phyloP scores from a whole-genome alignment of 2,113 vertebrate genomes.

The Psittacara wagleri region DNA sequence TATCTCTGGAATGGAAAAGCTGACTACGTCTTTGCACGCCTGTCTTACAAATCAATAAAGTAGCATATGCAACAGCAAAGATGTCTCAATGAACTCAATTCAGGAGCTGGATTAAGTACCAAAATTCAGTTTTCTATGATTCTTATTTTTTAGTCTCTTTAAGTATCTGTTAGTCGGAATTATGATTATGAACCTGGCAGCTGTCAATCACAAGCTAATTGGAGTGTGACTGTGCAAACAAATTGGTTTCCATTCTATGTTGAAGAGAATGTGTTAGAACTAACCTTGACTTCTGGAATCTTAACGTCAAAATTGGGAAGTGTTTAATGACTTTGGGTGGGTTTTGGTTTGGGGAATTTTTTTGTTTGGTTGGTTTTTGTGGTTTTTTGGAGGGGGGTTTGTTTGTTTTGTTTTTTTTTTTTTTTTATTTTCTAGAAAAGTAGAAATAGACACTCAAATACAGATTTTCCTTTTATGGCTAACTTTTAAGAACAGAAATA shows the following conservation, averaged over 20 bases:
- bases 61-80: not conserved
- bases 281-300: not conserved
- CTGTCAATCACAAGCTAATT: not conserved
- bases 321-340: not conserved
- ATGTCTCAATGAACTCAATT: not conserved
- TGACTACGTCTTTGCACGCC: not conserved
- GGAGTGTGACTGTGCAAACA: not conserved
- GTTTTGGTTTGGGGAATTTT: not conserved
- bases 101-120: not conserved
- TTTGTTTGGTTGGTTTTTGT: not conserved
- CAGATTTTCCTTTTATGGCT: not conserved
- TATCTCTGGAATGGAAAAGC: not conserved
- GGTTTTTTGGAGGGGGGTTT: not conserved
- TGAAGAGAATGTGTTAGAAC: not conserved
- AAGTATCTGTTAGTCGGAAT: not conserved
- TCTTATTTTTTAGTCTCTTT: not conserved
- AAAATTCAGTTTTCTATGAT: not conserved
- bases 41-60: not conserved
- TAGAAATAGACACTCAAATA: not conserved
- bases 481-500: not conserved
- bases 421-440: not conserved
- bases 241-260: not conserved
- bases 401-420: too few species aligned
- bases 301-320: not conserved
- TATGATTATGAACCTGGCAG: not conserved